A percentile compares a stretch with the other conserved stretches of the same genome.
phyloP scores from a whole-genome alignment of 2,113 vertebrate species.

The Rattus norvegicus region DNA sequence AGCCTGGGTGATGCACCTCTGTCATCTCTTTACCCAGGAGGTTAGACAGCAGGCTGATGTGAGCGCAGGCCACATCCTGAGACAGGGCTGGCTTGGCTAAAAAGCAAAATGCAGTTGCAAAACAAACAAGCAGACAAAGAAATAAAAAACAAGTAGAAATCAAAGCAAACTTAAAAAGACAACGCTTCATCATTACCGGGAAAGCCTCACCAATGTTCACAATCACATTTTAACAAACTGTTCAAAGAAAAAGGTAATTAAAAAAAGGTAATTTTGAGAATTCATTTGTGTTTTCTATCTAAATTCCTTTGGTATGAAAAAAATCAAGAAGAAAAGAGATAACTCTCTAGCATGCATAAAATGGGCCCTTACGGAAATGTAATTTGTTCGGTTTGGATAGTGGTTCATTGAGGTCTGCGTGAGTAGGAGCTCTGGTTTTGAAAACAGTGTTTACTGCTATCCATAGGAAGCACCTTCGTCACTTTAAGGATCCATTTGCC shows the following conservation, averaged over 20 bases:
- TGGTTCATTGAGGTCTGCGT: slow-evolving; percentile 10
- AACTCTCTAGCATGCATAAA: not conserved
- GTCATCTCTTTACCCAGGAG: not conserved
- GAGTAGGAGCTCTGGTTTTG: slow-evolving; percentile 21
- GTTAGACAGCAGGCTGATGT: not conserved
- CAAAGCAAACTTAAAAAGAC: not conserved
- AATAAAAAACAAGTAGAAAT: not conserved
- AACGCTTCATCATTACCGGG: not conserved
- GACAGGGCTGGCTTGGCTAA: not conserved
- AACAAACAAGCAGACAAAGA: not conserved
- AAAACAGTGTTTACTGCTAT: slow-evolving; percentile 9
- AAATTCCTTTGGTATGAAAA: slow-evolving; percentile 33
- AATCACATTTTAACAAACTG: not conserved
- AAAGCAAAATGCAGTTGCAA: not conserved
- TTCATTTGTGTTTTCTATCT: not conserved
- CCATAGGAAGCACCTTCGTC: slow-evolving; percentile 37
- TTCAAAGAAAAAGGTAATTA: not conserved
- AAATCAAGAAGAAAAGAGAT: not conserved
- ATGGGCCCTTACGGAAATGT: not conserved
- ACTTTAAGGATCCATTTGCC: not conserved
- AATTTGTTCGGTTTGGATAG: not conserved
- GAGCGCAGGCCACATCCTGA: not conserved
- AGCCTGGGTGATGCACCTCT: not conserved
- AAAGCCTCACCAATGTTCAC: not conserved
- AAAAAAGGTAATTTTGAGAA: not conserved